Evolutionary conservation across 2,113 vertebrate genomes (phyloP), one percentile per base, ranked within the genome.

Genomic region (Cyanoderma ruficeps): DNA sequence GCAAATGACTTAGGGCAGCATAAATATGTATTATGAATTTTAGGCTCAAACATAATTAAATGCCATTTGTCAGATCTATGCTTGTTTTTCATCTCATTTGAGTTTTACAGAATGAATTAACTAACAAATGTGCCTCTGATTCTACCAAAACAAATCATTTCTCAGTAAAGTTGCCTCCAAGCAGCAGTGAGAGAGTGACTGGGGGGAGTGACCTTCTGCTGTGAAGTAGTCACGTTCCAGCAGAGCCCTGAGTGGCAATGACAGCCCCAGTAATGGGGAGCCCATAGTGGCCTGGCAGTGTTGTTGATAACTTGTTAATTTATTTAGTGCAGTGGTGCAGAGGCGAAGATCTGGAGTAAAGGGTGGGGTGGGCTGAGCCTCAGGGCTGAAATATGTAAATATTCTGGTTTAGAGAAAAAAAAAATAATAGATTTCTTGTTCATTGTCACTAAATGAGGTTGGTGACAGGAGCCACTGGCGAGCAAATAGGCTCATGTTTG

Each of bases 301-400:
- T 86, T 70, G 46, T 80, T 92, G 87, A 81, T 96, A 79, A 96
- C 89, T 97, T 24, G 83, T 94, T 97, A 96, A 97, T 96, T 96
- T 96, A 97, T 97, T 98, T 98, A 96, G 96, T 97, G 90, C 94
- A 91, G 68, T 72, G 87, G 95, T 87, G 92, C 94, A 97, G 88
- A 97, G 94, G 93, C 85, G 13, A 97, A 87, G 78, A 97, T 94
- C 91, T 93, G 91, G 95, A 98, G 95, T 85, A 96, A 96, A 84
- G 95, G 96, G 96, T 95, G 80, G 90, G 82, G 76, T 72, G 70
- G 42, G 91, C 83, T 88, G 72, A 89, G 94, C 93, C 88, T 88
- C 24, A 6, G 75, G 79, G 84, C 96, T 97, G 95, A 94, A 94
- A 96, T 96, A 97, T 95, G 96, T 96, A 98, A 98, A 98, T 97